These are phyloP conservation scores for Thelaira solivaga DNA, from an alignment of 2,888 invertebrate species.

Conservation along the genomic window DNA sequence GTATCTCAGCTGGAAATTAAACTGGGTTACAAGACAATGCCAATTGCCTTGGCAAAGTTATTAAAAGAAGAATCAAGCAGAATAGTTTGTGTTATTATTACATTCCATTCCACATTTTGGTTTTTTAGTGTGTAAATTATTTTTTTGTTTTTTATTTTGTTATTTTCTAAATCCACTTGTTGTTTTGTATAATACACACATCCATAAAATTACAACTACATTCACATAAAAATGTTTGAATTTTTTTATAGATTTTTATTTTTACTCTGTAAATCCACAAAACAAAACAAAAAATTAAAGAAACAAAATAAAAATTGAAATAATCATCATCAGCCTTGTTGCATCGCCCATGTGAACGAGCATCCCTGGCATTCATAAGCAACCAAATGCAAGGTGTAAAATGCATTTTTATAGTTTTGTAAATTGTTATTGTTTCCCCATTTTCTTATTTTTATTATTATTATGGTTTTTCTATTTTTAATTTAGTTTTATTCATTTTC, in stretches of 20 bases:
- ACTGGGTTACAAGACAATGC: too few species aligned
- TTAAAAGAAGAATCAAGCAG: too few species aligned
- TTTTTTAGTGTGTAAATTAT: neutral
- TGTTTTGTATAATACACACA: constrained; percentile 21
- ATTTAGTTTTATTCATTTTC: constrained; percentile 28
- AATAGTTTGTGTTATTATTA: too few species aligned
- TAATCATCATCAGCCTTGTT: neutral
- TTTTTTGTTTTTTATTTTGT: constrained; percentile 5
- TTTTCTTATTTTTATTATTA: neutral
- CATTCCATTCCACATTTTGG: too few species aligned
- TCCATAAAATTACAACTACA: neutral
- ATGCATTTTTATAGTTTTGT: constrained; percentile 39
- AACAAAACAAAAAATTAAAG: neutral
- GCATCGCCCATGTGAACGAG: neutral
- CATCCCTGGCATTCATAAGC: constrained; percentile 11
- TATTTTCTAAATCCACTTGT: constrained; percentile 55
- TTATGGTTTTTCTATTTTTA: constrained; percentile 16
- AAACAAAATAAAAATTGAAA: neutral
- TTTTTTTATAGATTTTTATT: constrained; percentile 21
- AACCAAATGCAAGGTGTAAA: constrained; percentile 41
- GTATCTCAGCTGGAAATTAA: too few species aligned
- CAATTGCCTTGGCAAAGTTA: too few species aligned
- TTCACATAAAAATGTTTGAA: constrained; percentile 21
- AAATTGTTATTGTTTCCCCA: constrained; percentile 23
- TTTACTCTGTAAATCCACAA: neutral